These are phyloP conservation scores for Hemiscyllium ocellatum DNA, from an alignment of 2,113 vertebrate species.

Conservation along the genomic window DNA sequence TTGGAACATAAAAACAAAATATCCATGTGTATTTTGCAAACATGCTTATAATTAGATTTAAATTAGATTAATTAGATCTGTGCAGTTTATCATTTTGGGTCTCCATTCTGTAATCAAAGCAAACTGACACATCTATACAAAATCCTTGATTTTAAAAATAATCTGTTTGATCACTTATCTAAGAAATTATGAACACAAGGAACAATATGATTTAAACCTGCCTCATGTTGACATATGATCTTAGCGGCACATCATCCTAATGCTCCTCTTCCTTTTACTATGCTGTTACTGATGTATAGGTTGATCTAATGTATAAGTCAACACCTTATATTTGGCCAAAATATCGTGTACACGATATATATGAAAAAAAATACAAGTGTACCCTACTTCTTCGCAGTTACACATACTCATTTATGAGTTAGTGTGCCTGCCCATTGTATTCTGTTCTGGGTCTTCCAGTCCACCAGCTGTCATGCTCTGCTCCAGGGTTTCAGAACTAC, in stretches of 20 bases:
- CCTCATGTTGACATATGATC: background rate
- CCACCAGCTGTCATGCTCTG: no score
- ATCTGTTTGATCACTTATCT: background rate
- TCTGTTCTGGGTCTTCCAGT: no score
- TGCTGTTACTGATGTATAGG: background rate
- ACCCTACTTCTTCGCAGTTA: no score
- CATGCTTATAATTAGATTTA: background rate
- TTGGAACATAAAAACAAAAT: background rate
- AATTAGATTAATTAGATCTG: background rate
- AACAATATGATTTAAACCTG: background rate
- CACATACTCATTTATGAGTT: no score
- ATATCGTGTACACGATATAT: no score
- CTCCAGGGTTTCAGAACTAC: no score
- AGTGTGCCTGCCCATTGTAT: no score
- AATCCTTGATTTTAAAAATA: background rate
- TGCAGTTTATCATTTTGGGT: background rate
- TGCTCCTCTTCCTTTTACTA: background rate
- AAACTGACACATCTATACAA: background rate
- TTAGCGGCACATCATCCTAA: background rate
- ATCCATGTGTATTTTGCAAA: background rate
- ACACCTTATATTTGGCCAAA: no score
- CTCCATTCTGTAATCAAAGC: background rate
- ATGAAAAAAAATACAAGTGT: no score
- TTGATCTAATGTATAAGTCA: no score
- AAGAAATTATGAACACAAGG: background rate